Evolutionary conservation across 2,888 invertebrate species (phyloP).

Genomic region (Poecilobothrus nobilitatus): DNA sequence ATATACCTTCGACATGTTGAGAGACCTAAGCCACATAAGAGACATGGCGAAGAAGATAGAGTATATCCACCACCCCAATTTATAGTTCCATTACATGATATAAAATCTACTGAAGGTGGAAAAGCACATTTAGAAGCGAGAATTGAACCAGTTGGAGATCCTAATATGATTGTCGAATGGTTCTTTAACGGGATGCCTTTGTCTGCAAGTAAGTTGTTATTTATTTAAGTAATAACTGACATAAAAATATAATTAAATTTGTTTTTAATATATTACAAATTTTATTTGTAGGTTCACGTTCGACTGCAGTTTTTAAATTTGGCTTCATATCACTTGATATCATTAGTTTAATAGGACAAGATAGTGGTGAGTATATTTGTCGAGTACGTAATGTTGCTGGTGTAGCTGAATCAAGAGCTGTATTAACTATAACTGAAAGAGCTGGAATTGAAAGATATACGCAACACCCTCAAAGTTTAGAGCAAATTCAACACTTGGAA

Average conservation of each 20-base stretch:
- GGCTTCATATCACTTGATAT: conserved; percentile 94
- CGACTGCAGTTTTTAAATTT: conserved; percentile 91
- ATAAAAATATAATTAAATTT: background rate
- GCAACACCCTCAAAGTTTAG: conserved; percentile 86
- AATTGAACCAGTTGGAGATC: conserved; percentile 94
- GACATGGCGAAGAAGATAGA: conserved; percentile 75
- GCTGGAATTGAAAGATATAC: conserved; percentile 78
- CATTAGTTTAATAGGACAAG: conserved; percentile 73
- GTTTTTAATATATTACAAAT: background rate
- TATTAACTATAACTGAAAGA: conserved; percentile 69
- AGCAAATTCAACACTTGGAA: conserved; percentile 82
- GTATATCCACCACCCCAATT: conserved; percentile 87
- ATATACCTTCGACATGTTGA: conserved; percentile 89
- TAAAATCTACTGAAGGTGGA: conserved; percentile 79
- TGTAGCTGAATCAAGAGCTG: conserved; percentile 74
- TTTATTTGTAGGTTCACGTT: conserved; percentile 70
- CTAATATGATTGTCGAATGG: conserved; percentile 95
- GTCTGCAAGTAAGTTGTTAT: conserved; percentile 71
- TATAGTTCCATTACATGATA: conserved; percentile 76
- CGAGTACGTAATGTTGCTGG: conserved; percentile 81
- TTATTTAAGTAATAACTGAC: background rate
- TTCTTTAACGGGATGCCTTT: conserved; percentile 84
- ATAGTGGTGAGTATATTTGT: conserved; percentile 85
- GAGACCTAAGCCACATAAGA: conserved; percentile 72
- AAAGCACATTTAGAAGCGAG: conserved; percentile 95